Evolutionary conservation across 2,797 vertebrate genomes (phyloP), one percentile per base, ranked within the genome.

Genomic region (Pangasius sanitwongsei): DNA sequence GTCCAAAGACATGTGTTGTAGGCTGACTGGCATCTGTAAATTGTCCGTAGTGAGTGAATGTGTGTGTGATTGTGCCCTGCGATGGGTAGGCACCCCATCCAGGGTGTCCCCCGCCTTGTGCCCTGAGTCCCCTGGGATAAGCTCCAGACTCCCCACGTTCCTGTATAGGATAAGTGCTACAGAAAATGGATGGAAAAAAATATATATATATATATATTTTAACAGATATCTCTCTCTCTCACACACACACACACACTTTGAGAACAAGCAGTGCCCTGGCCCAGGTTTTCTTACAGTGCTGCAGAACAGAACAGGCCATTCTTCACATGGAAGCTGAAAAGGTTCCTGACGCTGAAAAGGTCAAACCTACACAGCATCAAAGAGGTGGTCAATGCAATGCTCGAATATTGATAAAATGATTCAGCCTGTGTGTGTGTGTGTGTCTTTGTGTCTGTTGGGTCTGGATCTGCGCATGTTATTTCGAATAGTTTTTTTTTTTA

Each of bases 381-480:
- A 41, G 83, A 55, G 31, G 61, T 80, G 86, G 81, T 90, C 89
- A 89, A 78, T 87, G 86, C 63, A 81, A 69, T 55, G 53, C 86
- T 87, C 48, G 28, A 85, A 90, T 86, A 88, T 90, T 50, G 85
- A 88, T 89, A 86, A 84, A 87, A 83, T 86, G 78, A 48, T 83
- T 50, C 63, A 31, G 53, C n/a, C 15, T 87, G 41, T 69, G 31
- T 65, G 28, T 25, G 74, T 50, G 74, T 77, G 18, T 34, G 83
- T 80, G 78, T 72, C 70, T 85, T 72, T 85, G 12, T 72, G 34
- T 78, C 0, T 16, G 8, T 16, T 67, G 25, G 3, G 18, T 57
- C 18, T 82, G 16, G 53, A 28, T 63, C 57, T 63, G 12, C 25
- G 57, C 23, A 82, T 25, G 8, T 59, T 41, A 25, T 61, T 75